Base-by-base conservation (phyloP, 2,888 invertebrate genomes). In the Caenorhabditis uteleia region DNA sequence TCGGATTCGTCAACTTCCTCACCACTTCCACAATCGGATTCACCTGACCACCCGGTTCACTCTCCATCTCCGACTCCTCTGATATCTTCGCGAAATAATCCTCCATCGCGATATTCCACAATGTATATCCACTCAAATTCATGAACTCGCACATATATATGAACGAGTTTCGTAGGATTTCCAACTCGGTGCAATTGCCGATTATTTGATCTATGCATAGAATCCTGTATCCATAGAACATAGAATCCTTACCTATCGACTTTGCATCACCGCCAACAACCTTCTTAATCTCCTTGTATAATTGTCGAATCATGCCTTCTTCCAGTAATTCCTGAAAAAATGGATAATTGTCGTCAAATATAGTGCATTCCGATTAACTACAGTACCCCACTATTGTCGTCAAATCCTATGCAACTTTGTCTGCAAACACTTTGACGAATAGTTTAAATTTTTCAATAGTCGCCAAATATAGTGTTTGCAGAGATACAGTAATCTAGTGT, bases 81-180 rank as follows among this genome's bases (percentile, higher is more conserved):
- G 46, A 51, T 12, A 49, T 51, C 21, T 51, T 58, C 14, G 51
- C 56, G 31, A 62, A 62, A 25, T 36, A 62, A 34, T 58, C 60
- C 25, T 58, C 64, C 42, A 70, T 31, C 14, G 68, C 62, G 8
- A 57, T 49, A 36, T 68, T 73, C 79, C 79, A 79, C 8, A 79
- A 48, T 5, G 55, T 59, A 27, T 74, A 64, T 27, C 79, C 79
- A 26, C 75, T 66, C 14, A 79, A 47, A 38, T 76, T 78, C 33
- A 79, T 64, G 54, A 79, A 76, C 39, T 79, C 79, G 51, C 76
- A 79, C n/a, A 79, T 59, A 48, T 79, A 79, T 23, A 79, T 50
- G 48, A 79, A 74, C 12, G 66, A 42, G 7, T 33, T 5, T 5
- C 55, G 46, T 51, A 65, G 36, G 10, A 38, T 55, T 20, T 59